Conservation (phyloP, 2,797 vertebrate species). For the Manis javanica region DNA sequence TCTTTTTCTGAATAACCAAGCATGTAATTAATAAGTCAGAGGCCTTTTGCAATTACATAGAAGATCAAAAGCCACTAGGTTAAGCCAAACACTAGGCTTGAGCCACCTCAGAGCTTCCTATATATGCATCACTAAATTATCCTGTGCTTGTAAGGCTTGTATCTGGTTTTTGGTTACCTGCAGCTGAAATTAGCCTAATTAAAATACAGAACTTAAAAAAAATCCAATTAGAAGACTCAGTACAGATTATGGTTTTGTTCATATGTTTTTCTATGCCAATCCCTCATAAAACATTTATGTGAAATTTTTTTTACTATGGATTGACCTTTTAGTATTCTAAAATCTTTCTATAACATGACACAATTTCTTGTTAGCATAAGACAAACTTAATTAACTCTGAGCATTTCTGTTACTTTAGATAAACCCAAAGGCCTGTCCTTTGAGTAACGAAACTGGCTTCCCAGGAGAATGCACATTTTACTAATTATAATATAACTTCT, state of each 20-base stretch:
- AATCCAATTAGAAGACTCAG: constrained; percentile 29
- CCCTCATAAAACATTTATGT: constrained; percentile 61
- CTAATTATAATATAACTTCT: constrained; percentile 73
- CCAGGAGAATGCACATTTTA: constrained; percentile 59
- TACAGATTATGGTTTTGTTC: constrained; percentile 32
- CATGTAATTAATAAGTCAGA: background rate
- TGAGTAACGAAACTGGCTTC: constrained; percentile 70
- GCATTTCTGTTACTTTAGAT: constrained; percentile 76
- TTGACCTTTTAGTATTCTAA: constrained; percentile 69
- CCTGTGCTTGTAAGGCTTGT: background rate
- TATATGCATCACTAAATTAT: background rate
- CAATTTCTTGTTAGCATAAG: constrained; percentile 72
- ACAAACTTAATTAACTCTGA: constrained; percentile 79
- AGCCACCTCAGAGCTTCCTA: background rate
- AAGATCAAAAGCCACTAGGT: background rate
- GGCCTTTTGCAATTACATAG: background rate
- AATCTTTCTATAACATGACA: constrained; percentile 65
- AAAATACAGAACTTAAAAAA: constrained; percentile 21
- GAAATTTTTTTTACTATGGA: constrained; percentile 40
- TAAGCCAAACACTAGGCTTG: background rate
- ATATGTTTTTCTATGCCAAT: constrained; percentile 30
- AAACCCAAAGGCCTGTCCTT: constrained; percentile 67
- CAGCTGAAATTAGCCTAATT: background rate
- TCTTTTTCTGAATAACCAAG: background rate
- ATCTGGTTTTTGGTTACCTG: background rate